phyloP scores from a whole-genome alignment of 2,113 vertebrate species.

The Galemys pyrenaicus region DNA sequence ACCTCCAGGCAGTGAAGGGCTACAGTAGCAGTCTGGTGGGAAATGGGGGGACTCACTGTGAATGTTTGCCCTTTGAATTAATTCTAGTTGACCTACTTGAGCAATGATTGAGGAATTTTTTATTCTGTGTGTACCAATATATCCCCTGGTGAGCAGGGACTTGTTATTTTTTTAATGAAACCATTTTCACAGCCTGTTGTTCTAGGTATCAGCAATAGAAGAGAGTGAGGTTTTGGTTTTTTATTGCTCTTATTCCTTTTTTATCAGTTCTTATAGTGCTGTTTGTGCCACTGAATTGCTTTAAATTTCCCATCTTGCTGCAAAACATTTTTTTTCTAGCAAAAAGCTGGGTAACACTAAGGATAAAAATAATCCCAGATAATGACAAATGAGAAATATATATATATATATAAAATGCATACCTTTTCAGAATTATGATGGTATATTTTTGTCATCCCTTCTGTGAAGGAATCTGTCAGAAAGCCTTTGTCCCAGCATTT shows the following conservation, averaged over 20 bases:
- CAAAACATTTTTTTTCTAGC: background rate
- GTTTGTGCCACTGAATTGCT: background rate
- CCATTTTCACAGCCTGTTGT: slow-evolving; percentile 85
- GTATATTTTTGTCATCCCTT: slow-evolving; percentile 51
- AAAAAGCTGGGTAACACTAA: slow-evolving; percentile 68
- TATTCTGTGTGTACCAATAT: slow-evolving; percentile 82
- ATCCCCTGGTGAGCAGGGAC: slow-evolving; percentile 82
- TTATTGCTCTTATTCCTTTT: slow-evolving; percentile 54
- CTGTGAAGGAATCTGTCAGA: background rate
- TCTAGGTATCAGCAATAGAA: slow-evolving; percentile 79
- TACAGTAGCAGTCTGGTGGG: background rate
- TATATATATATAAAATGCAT: background rate
- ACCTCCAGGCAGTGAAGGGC: background rate
- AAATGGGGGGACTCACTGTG: slow-evolving; percentile 69
- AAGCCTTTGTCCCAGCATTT: background rate
- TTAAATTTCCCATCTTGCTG: background rate
- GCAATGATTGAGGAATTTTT: slow-evolving; percentile 88
- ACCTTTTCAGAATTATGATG: background rate
- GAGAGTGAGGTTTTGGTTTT: slow-evolving; percentile 63
- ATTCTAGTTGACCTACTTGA: slow-evolving; percentile 96
- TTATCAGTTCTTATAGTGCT: slow-evolving; percentile 71
- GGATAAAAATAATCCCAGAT: slow-evolving; percentile 68
- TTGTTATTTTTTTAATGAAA: slow-evolving; percentile 90
- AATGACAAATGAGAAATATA: slow-evolving; percentile 45
- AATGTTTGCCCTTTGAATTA: slow-evolving; percentile 93